phyloP scores from a whole-genome alignment of 2,113 vertebrate genomes.

The Chaetodon auriga region DNA sequence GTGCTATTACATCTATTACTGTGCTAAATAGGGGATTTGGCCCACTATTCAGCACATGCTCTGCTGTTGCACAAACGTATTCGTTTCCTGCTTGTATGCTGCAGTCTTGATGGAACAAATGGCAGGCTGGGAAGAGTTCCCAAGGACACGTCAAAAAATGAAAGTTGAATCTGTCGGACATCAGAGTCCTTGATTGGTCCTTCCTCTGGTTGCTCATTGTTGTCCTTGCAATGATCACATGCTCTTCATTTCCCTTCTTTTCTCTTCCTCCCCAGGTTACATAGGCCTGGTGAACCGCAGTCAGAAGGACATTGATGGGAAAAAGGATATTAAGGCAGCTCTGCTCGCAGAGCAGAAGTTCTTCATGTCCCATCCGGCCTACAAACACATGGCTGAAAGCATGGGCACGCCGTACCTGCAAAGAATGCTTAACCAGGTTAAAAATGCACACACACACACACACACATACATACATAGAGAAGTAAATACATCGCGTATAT shows the following conservation, averaged over 20 bases:
- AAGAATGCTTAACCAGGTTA: constrained; percentile 87
- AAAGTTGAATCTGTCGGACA: constrained; percentile 13
- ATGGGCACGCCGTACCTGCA: constrained; percentile 90
- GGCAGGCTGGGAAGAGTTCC: constrained; percentile 30
- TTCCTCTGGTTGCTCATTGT: constrained; percentile 6
- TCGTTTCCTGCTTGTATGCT: constrained; percentile 36
- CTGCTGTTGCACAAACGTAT: constrained; percentile 45
- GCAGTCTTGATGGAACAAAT: constrained; percentile 50
- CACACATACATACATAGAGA: background rate
- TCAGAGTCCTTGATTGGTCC: constrained; percentile 9
- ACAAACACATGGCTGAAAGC: constrained; percentile 87
- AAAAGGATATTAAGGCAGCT: constrained; percentile 88
- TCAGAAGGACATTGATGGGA: constrained; percentile 91
- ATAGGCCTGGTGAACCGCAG: constrained; percentile 90
- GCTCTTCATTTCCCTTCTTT: constrained; percentile 33
- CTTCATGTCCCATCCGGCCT: constrained; percentile 83
- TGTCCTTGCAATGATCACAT: background rate
- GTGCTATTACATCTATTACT: constrained; percentile 56
- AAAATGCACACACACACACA: background rate
- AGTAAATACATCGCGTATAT: background rate
- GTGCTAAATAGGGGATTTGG: constrained; percentile 54
- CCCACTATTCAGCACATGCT: constrained; percentile 20
- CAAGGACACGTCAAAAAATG: constrained; percentile 33
- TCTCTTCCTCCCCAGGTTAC: constrained; percentile 81
- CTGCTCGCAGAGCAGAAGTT: constrained; percentile 88